These are phyloP conservation scores for Polydrusus cervinus DNA, from an alignment of 2,888 invertebrate genomes.

Conservation along the genomic window DNA sequence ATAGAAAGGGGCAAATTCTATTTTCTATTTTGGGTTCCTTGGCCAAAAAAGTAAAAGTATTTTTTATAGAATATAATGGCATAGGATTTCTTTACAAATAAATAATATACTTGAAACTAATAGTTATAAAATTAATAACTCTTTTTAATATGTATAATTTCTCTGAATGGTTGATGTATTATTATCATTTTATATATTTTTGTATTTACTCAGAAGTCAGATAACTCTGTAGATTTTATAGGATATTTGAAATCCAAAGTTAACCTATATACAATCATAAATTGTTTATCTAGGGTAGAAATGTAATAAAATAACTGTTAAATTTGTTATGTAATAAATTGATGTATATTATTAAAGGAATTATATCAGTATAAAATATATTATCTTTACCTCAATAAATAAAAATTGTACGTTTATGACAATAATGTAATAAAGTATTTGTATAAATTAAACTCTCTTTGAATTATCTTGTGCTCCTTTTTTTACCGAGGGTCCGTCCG, in stretches of 20 bases:
- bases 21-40: too few species aligned
- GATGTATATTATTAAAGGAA: constrained; percentile 64
- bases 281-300: constrained; percentile 63
- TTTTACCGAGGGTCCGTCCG: too few species aligned
- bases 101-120: too few species aligned
- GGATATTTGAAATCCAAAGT: constrained; percentile 28
- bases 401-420: constrained; percentile 68
- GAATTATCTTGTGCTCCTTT: not conserved
- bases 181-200: not conserved
- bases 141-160: too few species aligned
- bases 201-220: not conserved
- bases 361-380: constrained; percentile 57
- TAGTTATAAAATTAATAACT: too few species aligned
- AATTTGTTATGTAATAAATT: constrained; percentile 66
- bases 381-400: constrained; percentile 67
- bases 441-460: constrained; percentile 54
- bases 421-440: constrained; percentile 71
- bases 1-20: too few species aligned
- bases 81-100: too few species aligned
- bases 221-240: constrained; percentile 34
- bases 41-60: too few species aligned
- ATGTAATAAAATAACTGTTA: constrained; percentile 61
- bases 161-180: too few species aligned
- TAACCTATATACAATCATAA: constrained; percentile 62
- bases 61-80: too few species aligned